These are phyloP conservation scores for Cataglyphis rosenhaueri DNA, from an alignment of 2,888 invertebrate species.

Conservation along the genomic window DNA sequence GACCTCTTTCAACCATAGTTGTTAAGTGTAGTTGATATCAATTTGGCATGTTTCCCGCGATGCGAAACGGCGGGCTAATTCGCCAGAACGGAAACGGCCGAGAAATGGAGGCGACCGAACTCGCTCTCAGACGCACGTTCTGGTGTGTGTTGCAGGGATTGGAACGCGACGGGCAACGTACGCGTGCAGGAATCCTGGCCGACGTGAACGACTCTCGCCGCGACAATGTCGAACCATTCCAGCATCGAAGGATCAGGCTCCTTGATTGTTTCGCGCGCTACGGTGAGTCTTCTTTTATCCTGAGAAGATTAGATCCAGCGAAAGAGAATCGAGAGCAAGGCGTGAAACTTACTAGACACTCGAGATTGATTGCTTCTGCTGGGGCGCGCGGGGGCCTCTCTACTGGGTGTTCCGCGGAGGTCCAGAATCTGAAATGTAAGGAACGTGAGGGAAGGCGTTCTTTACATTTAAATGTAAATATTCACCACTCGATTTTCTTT, in stretches of 20 bases:
- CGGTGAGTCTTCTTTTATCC: slow-evolving; percentile 79
- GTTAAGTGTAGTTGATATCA: slow-evolving; percentile 45
- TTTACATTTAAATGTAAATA: background rate
- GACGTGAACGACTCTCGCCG: slow-evolving; percentile 83
- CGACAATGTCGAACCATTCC: slow-evolving; percentile 81
- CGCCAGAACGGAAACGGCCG: slow-evolving; percentile 55
- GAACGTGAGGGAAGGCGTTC: too few species aligned
- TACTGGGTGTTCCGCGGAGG: slow-evolving; percentile 22
- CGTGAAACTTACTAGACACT: slow-evolving; percentile 51
- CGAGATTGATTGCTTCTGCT: slow-evolving; percentile 49
- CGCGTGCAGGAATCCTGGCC: slow-evolving; percentile 85
- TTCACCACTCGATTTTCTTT: slow-evolving; percentile 39
- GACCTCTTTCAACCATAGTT: slow-evolving; percentile 25
- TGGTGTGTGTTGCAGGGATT: slow-evolving; percentile 83
- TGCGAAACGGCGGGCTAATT: slow-evolving; percentile 41
- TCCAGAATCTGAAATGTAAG: background rate
- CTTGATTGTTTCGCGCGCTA: slow-evolving; percentile 82
- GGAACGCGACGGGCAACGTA: slow-evolving; percentile 84
- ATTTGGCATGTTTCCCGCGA: slow-evolving; percentile 53
- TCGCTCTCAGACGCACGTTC: slow-evolving; percentile 70
- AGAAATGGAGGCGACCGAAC: slow-evolving; percentile 69
- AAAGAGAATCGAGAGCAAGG: slow-evolving; percentile 48
- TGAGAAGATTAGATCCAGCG: slow-evolving; percentile 54
- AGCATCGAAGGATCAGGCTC: slow-evolving; percentile 82
- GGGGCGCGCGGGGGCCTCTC: background rate